Evolutionary conservation across 2,888 invertebrate genomes (phyloP), one percentile per base, ranked within the genome.

Genomic region (Orthonychiurus folsomi): DNA sequence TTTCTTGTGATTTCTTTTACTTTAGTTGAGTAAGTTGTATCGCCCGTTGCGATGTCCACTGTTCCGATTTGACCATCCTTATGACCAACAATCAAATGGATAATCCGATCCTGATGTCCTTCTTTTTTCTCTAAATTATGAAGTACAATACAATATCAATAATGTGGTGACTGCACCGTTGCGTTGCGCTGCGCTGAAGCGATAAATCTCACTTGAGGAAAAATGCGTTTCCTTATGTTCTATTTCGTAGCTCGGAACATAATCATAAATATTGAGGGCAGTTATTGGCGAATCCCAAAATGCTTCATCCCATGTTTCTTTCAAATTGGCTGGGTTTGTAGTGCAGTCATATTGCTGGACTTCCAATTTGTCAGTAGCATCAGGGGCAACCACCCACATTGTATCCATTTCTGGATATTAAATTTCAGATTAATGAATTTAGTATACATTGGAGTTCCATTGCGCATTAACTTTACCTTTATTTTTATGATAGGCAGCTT

Each of bases 41-140:
- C 55, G 15, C 71, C 73, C 1, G 71, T 64, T 24, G 56, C 48
- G 23, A 66, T 12, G 59, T 69, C 62, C 27, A 73, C 25, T 54
- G 64, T 64, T 21, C 63, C 64, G 0, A 73, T 47, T 9, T 67
- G 62, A 1, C 73, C 73, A 63, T 73, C 73, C 28, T 64, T 59
- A 28, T 67, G 50, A 1, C 73, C 73, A 28, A 50, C 64, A 53
- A 73, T 67, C 0, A 73, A 48, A 54, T 71, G 71, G n/a, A 64
- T 70, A 18, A 63, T 62, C 20, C 63, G 25, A 23, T 55, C 27
- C 5, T 9, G 12, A 23, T 12, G n/a, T 52, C 9, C 20, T 20
- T 52, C 52, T 9, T 52, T 20, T 52, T 52, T 52, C 20, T 23
- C 52, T 52, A 52, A n/a, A 20, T n/a, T n/a, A n/a, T n/a, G n/a